Percentiles rank a stretch among this genome's conserved stretches.
phyloP scores from a whole-genome alignment of 1,140 invertebrate species.

The Hesperophylax magnus region DNA sequence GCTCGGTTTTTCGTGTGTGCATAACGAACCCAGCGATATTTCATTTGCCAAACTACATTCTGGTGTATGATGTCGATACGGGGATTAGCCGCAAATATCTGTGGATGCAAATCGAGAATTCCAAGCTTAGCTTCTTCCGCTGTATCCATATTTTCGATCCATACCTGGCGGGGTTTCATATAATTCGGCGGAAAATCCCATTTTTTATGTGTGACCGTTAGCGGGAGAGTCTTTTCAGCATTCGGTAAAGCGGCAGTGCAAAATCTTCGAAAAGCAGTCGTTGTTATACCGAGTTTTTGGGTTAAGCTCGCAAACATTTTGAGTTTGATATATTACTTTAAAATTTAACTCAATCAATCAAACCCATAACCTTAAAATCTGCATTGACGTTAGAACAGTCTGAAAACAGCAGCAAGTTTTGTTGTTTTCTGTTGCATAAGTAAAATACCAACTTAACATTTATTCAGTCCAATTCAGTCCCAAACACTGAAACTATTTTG shows the following conservation, averaged over 20 bases:
- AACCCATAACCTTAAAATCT: not conserved
- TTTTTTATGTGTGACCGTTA: slow-evolving; percentile 64
- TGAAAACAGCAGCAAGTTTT: not conserved
- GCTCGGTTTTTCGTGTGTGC: slow-evolving; percentile 81
- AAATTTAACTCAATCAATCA: not conserved
- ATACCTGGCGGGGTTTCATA: slow-evolving; percentile 82
- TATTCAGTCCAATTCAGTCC: too few relatives aligned
- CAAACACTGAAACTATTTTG: not conserved
- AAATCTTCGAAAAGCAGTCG: slow-evolving; percentile 19
- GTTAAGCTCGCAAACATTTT: slow-evolving; percentile 37
- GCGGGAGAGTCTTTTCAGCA: slow-evolving; percentile 8
- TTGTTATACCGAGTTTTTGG: slow-evolving; percentile 28
- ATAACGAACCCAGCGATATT: slow-evolving; percentile 85
- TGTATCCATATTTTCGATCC: slow-evolving; percentile 92
- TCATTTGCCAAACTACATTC: slow-evolving; percentile 92
- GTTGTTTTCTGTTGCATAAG: too few relatives aligned
- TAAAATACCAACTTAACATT: not conserved
- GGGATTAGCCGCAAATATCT: slow-evolving; percentile 86
- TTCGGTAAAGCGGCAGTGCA: not conserved
- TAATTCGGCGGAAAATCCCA: slow-evolving; percentile 69
- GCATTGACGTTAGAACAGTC: not conserved
- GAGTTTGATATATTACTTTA: not conserved
- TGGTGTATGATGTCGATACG: slow-evolving; percentile 90
- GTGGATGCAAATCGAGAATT: slow-evolving; percentile 90
- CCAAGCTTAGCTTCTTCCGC: slow-evolving; percentile 86